Evolutionary conservation across 1,140 invertebrate genomes (phyloP).

Genomic region (Radopholus similis): DNA sequence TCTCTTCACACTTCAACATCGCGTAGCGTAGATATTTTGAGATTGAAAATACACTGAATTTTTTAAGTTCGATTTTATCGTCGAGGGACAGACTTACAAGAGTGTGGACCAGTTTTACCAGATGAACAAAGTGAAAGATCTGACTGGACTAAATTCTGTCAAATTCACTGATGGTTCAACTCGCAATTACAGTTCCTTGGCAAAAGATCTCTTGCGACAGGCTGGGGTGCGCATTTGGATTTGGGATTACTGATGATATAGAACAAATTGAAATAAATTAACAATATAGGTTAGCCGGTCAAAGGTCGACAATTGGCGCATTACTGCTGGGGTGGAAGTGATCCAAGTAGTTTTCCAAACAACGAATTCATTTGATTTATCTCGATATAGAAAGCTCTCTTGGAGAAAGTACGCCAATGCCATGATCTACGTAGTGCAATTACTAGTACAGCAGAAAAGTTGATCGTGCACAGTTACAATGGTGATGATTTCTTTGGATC

Average conservation of each 20-base stretch:
- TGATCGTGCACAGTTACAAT: conserved; percentile 42
- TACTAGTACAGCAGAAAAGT: conserved; percentile 36
- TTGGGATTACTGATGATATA: too few relatives aligned
- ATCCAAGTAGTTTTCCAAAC: conserved; percentile 16
- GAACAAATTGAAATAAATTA: not conserved
- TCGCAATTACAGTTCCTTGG: conserved; percentile 33
- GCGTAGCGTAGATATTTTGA: conserved; percentile 14
- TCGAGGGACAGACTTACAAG: conserved; percentile 34
- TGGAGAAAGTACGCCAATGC: conserved; percentile 39
- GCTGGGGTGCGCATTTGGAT: conserved; percentile 3
- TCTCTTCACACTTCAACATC: conserved; percentile 35
- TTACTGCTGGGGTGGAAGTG: conserved; percentile 31
- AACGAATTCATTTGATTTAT: not conserved
- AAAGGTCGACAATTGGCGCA: conserved; percentile 41
- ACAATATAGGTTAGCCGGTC: conserved; percentile 28
- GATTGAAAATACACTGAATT: not conserved
- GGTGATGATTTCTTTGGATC: conserved; percentile 47
- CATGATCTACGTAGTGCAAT: conserved; percentile 29
- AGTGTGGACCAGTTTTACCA: conserved; percentile 49
- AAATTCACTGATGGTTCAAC: conserved; percentile 35
- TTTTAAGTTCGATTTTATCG: conserved; percentile 36
- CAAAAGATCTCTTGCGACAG: conserved; percentile 31
- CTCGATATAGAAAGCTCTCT: conserved; percentile 33
- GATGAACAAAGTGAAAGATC: conserved; percentile 40
- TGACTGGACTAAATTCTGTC: conserved; percentile 29